Conservation (phyloP, 2,888 invertebrate genomes). For the Drosophila mimetica region DNA sequence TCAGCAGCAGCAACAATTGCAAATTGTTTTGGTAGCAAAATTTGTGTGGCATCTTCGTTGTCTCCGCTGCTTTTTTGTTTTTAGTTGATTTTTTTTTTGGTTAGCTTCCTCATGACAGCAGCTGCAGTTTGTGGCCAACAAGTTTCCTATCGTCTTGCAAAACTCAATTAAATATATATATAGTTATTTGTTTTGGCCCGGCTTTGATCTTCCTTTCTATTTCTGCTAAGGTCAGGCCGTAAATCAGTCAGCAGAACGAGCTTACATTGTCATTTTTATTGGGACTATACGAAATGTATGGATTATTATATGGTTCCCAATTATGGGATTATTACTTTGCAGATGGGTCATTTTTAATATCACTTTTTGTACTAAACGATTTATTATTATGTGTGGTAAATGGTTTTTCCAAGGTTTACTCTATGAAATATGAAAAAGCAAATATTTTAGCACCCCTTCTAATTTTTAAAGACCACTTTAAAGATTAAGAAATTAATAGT, state of each 20-base stretch:
- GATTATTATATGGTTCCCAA: not conserved
- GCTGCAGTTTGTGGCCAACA: conserved; percentile 34
- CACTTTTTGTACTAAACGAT: too few relatives aligned
- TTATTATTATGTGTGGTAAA: not conserved
- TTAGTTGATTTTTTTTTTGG: not conserved
- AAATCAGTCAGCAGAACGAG: conserved; percentile 15
- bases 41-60: conserved; percentile 44
- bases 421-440: not conserved
- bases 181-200: conserved; percentile 9
- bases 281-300: not conserved
- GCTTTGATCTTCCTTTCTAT: conserved; percentile 45
- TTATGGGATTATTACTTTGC: not conserved
- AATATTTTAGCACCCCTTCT: too few relatives aligned
- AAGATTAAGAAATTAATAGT: too few relatives aligned
- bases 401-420: not conserved
- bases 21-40: conserved; percentile 71
- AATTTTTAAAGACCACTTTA: too few relatives aligned
- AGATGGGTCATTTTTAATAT: not conserved
- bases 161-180: conserved; percentile 61
- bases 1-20: conserved; percentile 70
- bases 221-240: conserved; percentile 40
- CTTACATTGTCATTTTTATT: not conserved
- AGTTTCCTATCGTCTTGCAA: conserved; percentile 48
- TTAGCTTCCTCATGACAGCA: conserved; percentile 16
- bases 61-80: conserved; percentile 5